Evolutionary conservation across 2,888 invertebrate genomes (phyloP).

Genomic region (Philopedon plagiatum): DNA sequence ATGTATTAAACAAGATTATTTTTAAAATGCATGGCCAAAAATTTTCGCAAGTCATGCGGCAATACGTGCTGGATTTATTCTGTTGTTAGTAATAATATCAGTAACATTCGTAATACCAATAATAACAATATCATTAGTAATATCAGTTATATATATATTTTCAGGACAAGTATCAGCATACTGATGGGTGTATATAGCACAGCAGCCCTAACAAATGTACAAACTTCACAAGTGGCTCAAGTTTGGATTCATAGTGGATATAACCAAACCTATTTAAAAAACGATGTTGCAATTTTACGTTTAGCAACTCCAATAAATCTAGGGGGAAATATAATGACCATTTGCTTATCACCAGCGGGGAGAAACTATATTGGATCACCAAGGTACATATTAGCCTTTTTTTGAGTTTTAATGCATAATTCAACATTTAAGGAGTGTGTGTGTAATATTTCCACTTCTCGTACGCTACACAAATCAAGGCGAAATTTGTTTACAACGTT

Average conservation of each 20-base stretch:
- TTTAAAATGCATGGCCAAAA: too few relatives aligned
- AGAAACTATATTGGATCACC: constrained; percentile 38
- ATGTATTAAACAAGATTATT: too few relatives aligned
- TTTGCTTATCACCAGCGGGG: constrained; percentile 72
- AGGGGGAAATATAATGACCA: constrained; percentile 72
- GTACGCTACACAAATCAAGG: too few relatives aligned
- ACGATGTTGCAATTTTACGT: constrained; percentile 47
- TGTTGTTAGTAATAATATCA: background rate
- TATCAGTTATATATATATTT: constrained; percentile 68
- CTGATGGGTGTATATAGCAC: constrained; percentile 43
- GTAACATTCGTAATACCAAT: too few relatives aligned
- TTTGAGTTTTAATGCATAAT: too few relatives aligned
- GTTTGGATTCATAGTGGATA: constrained; percentile 44
- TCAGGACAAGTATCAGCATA: constrained; percentile 49
- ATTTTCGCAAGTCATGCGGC: too few relatives aligned
- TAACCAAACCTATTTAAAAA: constrained; percentile 46
- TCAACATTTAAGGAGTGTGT: too few relatives aligned
- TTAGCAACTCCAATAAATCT: constrained; percentile 74
- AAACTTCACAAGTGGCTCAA: constrained; percentile 47
- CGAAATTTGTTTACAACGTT: too few relatives aligned
- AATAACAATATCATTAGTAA: background rate
- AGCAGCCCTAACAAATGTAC: constrained; percentile 25
- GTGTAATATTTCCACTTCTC: too few relatives aligned
- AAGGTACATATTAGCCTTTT: constrained; percentile 29
- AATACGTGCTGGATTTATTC: too few relatives aligned